Evolutionary conservation across 2,888 invertebrate genomes (phyloP).

Genomic region (Dynastes hyllus): DNA sequence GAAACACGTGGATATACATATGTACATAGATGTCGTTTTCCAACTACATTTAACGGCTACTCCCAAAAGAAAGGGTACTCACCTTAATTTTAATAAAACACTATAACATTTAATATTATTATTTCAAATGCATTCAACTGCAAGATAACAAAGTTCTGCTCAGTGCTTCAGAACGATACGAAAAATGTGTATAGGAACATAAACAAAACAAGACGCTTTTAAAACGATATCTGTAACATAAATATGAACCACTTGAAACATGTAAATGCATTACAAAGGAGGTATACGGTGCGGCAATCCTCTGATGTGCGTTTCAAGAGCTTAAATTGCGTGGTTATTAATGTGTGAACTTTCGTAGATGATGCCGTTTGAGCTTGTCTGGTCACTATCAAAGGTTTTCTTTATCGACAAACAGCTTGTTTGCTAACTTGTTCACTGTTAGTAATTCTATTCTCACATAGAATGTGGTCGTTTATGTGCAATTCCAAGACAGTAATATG

Average conservation of each 20-base stretch:
- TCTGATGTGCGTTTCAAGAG: slow-evolving; percentile 30
- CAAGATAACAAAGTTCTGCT: too few species aligned
- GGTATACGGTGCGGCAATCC: slow-evolving; percentile 4
- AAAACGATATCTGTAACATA: not conserved
- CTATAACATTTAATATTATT: not conserved
- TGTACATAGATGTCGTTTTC: too few species aligned
- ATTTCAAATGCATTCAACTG: too few species aligned
- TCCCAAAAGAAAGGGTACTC: not conserved
- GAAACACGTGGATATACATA: too few species aligned
- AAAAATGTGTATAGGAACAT: not conserved
- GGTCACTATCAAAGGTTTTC: slow-evolving; percentile 30
- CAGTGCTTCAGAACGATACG: too few species aligned
- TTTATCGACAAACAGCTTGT: slow-evolving; percentile 28
- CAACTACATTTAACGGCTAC: not conserved
- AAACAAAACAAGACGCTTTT: slow-evolving; percentile 5
- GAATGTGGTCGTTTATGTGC: slow-evolving; percentile 38
- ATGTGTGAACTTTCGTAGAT: slow-evolving; percentile 38
- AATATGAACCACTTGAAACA: slow-evolving; percentile 21
- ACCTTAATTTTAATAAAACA: not conserved
- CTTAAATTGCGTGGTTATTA: slow-evolving; percentile 46
- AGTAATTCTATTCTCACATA: slow-evolving; percentile 41
- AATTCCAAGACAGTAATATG: slow-evolving; percentile 40
- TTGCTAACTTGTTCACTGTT: slow-evolving; percentile 22
- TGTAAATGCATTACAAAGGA: not conserved
- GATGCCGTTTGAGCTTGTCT: slow-evolving; percentile 14